Percentiles rank a stretch among this genome's conserved stretches.
Conservation (phyloP, 2,113 vertebrate genomes). For the Peromyscus californicus region DNA sequence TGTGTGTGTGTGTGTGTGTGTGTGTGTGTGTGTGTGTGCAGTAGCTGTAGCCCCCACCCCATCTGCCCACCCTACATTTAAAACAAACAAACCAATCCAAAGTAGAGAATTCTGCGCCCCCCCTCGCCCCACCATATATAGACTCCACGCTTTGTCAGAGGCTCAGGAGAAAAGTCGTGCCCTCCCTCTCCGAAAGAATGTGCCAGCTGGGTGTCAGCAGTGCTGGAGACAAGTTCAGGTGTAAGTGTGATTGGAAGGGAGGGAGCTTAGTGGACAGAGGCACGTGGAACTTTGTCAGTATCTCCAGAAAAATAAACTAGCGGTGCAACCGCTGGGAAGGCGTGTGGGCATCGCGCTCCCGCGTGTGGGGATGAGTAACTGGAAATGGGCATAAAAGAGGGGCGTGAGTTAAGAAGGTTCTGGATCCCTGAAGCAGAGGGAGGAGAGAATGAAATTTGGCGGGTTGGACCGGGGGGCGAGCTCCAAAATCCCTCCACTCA, state of each 20-base stretch:
- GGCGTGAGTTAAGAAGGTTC: background rate
- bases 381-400: constrained; percentile 45
- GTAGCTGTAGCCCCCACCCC: background rate
- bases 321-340: background rate
- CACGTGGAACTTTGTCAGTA: constrained; percentile 50
- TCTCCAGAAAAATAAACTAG: background rate
- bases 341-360: constrained; percentile 19
- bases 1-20: background rate
- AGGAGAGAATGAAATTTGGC: constrained; percentile 47
- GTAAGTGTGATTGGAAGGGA: constrained; percentile 73
- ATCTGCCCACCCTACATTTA: constrained; percentile 75
- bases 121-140: constrained; percentile 76
- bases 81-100: constrained; percentile 84
- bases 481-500: background rate
- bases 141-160: constrained; percentile 62
- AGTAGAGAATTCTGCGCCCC: constrained; percentile 72
- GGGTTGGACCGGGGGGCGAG: background rate
- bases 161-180: constrained; percentile 74
- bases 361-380: background rate
- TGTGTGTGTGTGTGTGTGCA: background rate
- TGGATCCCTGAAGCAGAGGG: background rate
- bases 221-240: constrained; percentile 84
- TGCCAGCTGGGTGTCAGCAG: constrained; percentile 72
- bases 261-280: constrained; percentile 52
- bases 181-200: constrained; percentile 70